A percentile compares a stretch with the other conserved stretches of the same genome.
Evolutionary conservation across 2,888 invertebrate species (phyloP).

Genomic region (Leptinotarsa tumamoca): DNA sequence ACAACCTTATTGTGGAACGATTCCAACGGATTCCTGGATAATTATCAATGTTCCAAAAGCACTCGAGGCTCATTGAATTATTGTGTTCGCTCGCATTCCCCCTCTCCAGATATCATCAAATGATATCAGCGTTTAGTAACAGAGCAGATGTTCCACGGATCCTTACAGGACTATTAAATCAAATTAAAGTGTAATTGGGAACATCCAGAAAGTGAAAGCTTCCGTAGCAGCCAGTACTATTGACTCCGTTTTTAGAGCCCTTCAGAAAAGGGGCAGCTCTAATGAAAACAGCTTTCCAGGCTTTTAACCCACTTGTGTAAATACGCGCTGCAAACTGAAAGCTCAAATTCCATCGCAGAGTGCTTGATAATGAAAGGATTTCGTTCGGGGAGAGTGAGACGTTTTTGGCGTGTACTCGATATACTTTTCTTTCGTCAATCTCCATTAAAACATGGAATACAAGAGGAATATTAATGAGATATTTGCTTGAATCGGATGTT

Average conservation of each 20-base stretch:
- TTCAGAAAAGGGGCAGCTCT: background rate
- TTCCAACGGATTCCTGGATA: background rate
- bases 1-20: background rate
- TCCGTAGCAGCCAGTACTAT: background rate
- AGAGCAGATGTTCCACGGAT: background rate
- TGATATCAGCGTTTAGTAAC: background rate
- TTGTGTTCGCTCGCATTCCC: background rate
- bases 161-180: slow-evolving; percentile 3
- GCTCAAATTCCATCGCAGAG: background rate
- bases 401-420: background rate
- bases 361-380: background rate
- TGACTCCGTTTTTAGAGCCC: background rate
- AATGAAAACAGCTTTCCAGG: slow-evolving; percentile 2
- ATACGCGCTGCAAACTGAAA: slow-evolving; percentile 3
- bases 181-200: slow-evolving; percentile 13
- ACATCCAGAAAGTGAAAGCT: slow-evolving; percentile 4
- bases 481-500: too few species aligned
- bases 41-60: background rate
- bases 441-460: background rate
- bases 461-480: too few species aligned
- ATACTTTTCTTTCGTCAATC: background rate
- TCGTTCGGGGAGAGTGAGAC: background rate
- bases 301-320: slow-evolving; percentile 13
- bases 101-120: background rate
- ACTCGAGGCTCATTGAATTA: background rate